These are phyloP conservation scores for Drosophila koepferae DNA, from an alignment of 2,888 invertebrate genomes.

Conservation along the genomic window DNA sequence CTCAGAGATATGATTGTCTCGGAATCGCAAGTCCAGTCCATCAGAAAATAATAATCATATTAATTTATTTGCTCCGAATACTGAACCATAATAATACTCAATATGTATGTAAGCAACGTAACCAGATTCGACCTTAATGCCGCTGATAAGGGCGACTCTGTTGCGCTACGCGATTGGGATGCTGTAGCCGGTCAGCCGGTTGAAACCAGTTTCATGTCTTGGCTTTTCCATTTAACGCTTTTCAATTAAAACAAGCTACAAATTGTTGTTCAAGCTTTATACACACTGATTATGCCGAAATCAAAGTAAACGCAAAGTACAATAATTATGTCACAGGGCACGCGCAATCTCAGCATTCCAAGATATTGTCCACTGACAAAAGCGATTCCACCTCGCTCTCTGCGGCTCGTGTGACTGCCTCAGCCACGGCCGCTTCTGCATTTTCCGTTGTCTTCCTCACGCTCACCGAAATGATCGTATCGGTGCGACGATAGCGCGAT, in stretches of 20 bases:
- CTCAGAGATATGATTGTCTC: conserved; percentile 39
- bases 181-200: conserved; percentile 42
- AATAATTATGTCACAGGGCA: conserved; percentile 28
- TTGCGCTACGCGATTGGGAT: conserved; percentile 53
- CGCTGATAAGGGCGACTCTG: conserved; percentile 66
- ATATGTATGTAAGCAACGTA: conserved; percentile 43
- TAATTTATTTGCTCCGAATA: conserved; percentile 51
- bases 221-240: conserved; percentile 38
- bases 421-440: neutral
- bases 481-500: conserved; percentile 36
- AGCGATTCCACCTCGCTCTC: neutral
- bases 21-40: conserved; percentile 34
- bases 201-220: conserved; percentile 47
- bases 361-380: neutral
- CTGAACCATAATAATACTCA: conserved; percentile 57
- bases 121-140: conserved; percentile 72
- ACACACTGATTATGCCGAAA: conserved; percentile 44
- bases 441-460: conserved; percentile 65
- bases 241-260: conserved; percentile 59
- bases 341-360: conserved; percentile 40
- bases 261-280: conserved; percentile 53
- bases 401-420: neutral
- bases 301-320: conserved; percentile 18
- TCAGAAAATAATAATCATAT: conserved; percentile 55
- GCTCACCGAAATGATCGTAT: conserved; percentile 62